Evolutionary conservation across 1,140 invertebrate genomes (phyloP), one percentile per base, ranked within the genome.

Genomic region (Panagrolaimus sp.): DNA sequence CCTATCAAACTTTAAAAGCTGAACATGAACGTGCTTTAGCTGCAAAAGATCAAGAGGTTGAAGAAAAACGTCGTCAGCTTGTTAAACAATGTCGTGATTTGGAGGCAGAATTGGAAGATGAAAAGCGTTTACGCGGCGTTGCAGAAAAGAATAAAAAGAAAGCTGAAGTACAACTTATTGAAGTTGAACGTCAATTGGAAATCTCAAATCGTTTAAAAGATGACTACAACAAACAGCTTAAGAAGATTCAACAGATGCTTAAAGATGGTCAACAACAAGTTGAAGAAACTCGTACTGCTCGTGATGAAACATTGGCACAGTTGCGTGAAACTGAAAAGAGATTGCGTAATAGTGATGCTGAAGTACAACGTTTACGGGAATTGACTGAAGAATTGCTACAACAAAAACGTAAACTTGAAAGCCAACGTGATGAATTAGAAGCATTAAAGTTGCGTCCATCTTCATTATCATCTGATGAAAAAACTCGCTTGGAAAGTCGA

Each of bases 201-300:
- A 90, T 93, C 85, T 91, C 93, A 76, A 94, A 91, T 81, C 94
- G 95, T 85, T 88, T 96, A n/a, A 97, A 97, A 82, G 96, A 98
- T 78, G 96, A 98, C 84, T 91, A 92, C 0, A 85, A 93, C 66
- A 96, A 96, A 83, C 94, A 98, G 80, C 86, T 95, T 74, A 96
- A 96, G 85, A 94, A 95, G 82, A 86, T 92, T 43, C 92, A 94
- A 84, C 92, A 95, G 84, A 88, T 93, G 79, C 57, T 80, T 61
- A 97, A 96, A 84, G 94, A 97, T 81, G 90, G 89, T 65, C 88
- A 90, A 63, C 86, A 92, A 46, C 94, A 98, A 80, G 89, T 91
- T 9, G 95, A 98, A 81, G 94, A 97, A 83, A 90, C 91, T 1
- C 87, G 92, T 72, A 87, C 89, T 0, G 88, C 89, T 0, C 87